phyloP scores from a whole-genome alignment of 2,113 vertebrate species.

The Phrynosoma platyrhinos region DNA sequence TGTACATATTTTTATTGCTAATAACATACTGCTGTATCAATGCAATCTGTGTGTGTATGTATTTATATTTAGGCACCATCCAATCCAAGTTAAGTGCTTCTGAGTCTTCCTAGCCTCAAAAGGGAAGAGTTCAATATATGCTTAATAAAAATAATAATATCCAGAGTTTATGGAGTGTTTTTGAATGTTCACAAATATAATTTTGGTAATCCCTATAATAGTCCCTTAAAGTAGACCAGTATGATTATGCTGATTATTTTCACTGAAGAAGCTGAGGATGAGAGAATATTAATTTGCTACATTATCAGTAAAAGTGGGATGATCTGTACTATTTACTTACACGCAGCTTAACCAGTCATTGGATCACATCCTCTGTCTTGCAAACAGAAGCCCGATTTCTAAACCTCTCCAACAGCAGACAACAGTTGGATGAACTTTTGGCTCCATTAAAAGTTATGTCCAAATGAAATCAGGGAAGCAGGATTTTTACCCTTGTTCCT shows the following conservation, averaged over 20 bases:
- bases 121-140: neutral
- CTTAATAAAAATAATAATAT: neutral
- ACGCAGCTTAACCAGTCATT: neutral
- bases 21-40: neutral
- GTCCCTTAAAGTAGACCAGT: neutral
- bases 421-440: neutral
- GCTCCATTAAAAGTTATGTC: neutral
- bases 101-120: neutral
- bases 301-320: neutral
- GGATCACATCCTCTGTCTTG: neutral
- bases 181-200: neutral
- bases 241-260: neutral
- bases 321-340: neutral
- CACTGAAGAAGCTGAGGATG: neutral
- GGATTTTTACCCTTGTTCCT: neutral
- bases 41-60: neutral
- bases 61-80: neutral
- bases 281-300: neutral
- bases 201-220: neutral
- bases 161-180: neutral
- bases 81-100: neutral
- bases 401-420: neutral
- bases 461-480: neutral
- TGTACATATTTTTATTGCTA: conserved; percentile 25
- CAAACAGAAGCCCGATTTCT: neutral